phyloP scores from a whole-genome alignment of 1,140 invertebrate genomes.

The Melanaphis sacchari region DNA sequence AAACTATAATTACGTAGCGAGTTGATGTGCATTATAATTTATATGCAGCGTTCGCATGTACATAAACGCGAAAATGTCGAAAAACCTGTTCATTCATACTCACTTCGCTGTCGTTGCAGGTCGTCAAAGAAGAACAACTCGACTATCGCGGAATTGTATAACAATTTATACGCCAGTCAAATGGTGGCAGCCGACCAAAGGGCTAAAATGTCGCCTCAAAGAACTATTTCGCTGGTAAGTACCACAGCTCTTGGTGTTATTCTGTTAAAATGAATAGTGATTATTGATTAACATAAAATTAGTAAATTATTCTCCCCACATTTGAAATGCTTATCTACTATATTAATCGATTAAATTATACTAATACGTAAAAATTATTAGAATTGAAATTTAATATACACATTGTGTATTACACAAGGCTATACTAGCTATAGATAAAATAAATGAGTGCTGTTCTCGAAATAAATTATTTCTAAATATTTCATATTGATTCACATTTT shows the following conservation, averaged over 20 bases:
- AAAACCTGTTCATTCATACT: conserved; percentile 45
- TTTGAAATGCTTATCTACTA: background rate
- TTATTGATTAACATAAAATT: background rate
- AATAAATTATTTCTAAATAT: background rate
- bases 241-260: background rate
- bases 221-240: conserved; percentile 62
- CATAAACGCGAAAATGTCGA: conserved; percentile 17
- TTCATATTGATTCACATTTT: background rate
- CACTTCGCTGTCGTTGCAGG: conserved; percentile 36
- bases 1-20: background rate
- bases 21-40: background rate
- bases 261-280: background rate
- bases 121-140: conserved; percentile 56
- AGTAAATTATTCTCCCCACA: background rate
- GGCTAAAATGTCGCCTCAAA: conserved; percentile 58
- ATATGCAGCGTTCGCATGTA: background rate
- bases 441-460: background rate
- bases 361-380: background rate
- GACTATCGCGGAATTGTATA: conserved; percentile 35
- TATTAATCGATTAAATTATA: background rate
- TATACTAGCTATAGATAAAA: background rate
- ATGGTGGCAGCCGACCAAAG: conserved; percentile 50
- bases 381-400: background rate
- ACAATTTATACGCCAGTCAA: conserved; percentile 53
- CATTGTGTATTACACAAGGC: no score